phyloP scores from a whole-genome alignment of 2,797 vertebrate species.

The Ispidina picta region DNA sequence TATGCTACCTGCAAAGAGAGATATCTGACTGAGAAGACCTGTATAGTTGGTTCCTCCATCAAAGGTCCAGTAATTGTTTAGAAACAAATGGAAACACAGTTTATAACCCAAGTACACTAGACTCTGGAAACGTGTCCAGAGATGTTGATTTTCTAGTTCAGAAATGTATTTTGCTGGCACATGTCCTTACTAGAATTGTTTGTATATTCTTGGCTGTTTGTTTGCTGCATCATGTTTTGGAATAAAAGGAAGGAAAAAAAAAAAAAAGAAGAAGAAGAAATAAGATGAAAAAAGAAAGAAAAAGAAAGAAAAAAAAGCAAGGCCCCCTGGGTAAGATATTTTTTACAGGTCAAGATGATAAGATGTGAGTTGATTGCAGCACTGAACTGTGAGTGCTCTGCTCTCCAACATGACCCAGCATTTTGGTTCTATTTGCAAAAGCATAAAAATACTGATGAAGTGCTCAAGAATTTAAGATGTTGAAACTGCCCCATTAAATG shows the following conservation, averaged over 20 bases:
- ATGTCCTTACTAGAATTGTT: conserved; percentile 7
- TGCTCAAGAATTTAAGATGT: neutral
- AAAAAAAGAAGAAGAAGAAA: rapidly evolving
- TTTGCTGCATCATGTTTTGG: neutral
- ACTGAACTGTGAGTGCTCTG: neutral
- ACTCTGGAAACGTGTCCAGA: neutral
- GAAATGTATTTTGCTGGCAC: conserved; percentile 11
- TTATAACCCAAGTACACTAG: neutral
- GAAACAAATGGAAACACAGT: neutral
- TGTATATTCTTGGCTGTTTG: neutral
- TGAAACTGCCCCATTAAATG: neutral
- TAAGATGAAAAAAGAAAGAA: rapidly evolving
- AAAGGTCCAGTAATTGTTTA: neutral
- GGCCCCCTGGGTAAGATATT: neutral
- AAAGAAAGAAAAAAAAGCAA: rapidly evolving
- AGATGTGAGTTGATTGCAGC: neutral
- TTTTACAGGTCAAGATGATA: neutral
- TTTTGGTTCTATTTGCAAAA: neutral
- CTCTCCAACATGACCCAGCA: neutral
- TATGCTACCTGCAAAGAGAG: neutral
- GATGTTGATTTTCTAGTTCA: neutral
- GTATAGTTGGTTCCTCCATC: neutral
- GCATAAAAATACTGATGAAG: neutral
- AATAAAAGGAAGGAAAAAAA: neutral
- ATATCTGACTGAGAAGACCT: neutral